Evolutionary conservation across 2,797 vertebrate species (phyloP), one percentile per base, ranked within the genome.

Genomic region (Podargus strigoides): DNA sequence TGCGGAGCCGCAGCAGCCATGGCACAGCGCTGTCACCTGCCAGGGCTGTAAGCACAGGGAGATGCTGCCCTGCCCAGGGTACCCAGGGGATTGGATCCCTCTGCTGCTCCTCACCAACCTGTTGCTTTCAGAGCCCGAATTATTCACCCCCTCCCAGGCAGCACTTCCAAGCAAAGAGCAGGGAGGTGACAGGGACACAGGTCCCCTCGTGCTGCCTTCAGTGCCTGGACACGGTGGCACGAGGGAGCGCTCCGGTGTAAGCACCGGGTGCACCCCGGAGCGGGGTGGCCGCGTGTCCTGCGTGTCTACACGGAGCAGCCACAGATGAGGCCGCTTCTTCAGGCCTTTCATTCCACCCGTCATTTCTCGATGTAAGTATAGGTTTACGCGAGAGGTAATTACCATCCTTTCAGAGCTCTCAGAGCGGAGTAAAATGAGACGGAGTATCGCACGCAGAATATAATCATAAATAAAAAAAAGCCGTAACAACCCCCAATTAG

Each of bases 401-500:
- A 97, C 90, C 94, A 93, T 91, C 87, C 86, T 96, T 97, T 96
- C 94, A 96, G 59, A 94, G 94, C 94, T 94, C 93, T 89, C 96
- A 91, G 93, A 67, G 94, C 89, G 82, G 85, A 85, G 96, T 89
- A 96, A 97, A 95, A 92, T 41, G 86, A 93, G 95, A 97, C 10
- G 78, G 97, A 95, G 97, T 88, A 96, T 95, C 87, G 88, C 93
- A 95, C 96, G 93, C 89, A 93, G 94, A 93, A 96, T 96, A 96
- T 97, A 89, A 96, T 95, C 89, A 79, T 98, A 97, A 98, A 98
- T 98, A 98, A 97, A 97, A 96, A 96, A 87, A 95, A 97, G 97
- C 95, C 82, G 12, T 96, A 97, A 97, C 97, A 97, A 97, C 97
- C 97, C 88, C 95, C 97, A 98, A 98, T 98, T 98, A 98, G 93